phyloP scores from a whole-genome alignment of 2,888 invertebrate genomes.

The Toxonevra muliebris region DNA sequence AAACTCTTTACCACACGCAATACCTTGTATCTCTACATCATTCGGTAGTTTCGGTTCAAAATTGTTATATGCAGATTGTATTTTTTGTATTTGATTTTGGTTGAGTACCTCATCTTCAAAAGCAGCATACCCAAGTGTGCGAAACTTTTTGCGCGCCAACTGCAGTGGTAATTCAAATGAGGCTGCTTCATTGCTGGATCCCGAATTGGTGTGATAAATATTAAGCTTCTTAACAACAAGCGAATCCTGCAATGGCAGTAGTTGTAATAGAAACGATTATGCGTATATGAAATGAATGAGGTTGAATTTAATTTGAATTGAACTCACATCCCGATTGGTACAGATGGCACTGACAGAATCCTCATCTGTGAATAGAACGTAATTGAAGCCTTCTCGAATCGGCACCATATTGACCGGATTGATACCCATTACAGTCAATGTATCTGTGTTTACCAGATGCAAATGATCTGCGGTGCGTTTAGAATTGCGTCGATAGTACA shows the following conservation, averaged over 20 bases:
- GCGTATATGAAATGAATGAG: not conserved
- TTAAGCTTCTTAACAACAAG: conserved; percentile 76
- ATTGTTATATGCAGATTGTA: conserved; percentile 68
- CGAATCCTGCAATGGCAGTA: conserved; percentile 71
- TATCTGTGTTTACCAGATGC: conserved; percentile 65
- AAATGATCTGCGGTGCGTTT: conserved; percentile 66
- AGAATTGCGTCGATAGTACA: conserved; percentile 78
- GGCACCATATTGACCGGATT: conserved; percentile 58
- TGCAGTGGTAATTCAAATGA: conserved; percentile 76
- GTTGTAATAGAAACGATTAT: not conserved
- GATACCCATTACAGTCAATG: conserved; percentile 66
- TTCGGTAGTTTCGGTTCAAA: conserved; percentile 70
- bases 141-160: conserved; percentile 81
- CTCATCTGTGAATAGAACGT: conserved; percentile 77
- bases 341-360: conserved; percentile 81
- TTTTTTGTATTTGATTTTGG: conserved; percentile 64
- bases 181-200: conserved; percentile 51
- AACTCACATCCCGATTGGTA: conserved; percentile 79
- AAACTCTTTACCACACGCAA: conserved; percentile 91
- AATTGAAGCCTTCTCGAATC: conserved; percentile 62
- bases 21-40: conserved; percentile 82
- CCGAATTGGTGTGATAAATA: conserved; percentile 65
- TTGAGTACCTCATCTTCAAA: conserved; percentile 74
- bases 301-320: not conserved
- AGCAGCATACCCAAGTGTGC: conserved; percentile 76